A percentile compares a stretch with the other conserved stretches of the same genome.
phyloP scores from a whole-genome alignment of 2,888 invertebrate genomes.

The Hirtodrosophila duncani region DNA sequence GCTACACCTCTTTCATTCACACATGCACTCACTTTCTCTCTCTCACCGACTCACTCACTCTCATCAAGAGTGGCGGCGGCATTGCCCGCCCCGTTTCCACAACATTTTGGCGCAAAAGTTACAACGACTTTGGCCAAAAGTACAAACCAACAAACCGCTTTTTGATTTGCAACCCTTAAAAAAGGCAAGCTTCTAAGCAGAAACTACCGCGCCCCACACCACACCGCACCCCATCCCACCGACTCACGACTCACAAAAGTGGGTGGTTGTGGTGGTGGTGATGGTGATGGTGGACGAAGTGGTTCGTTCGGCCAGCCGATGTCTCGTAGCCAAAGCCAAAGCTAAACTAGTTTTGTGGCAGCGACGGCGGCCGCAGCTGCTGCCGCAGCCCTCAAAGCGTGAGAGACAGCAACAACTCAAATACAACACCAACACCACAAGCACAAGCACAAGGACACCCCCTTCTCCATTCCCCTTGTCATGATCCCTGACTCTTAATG shows the following conservation, averaged over 20 bases:
- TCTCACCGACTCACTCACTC: not conserved
- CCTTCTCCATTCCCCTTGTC: conserved; percentile 6
- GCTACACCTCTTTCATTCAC: not conserved
- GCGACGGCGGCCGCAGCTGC: conserved; percentile 49
- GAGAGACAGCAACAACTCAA: conserved; percentile 23
- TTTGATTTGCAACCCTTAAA: conserved; percentile 72
- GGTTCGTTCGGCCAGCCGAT: no score
- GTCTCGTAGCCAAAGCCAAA: conserved; percentile 57
- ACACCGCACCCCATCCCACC: conserved; percentile 56
- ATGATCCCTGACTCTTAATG: no score
- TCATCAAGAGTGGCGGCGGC: no score
- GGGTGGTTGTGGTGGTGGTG: conserved; percentile 24
- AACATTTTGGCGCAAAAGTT: conserved; percentile 41
- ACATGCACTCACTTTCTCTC: not conserved
- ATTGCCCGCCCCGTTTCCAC: not conserved
- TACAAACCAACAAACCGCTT: conserved; percentile 73
- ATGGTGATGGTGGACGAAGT: no score
- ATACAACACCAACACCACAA: conserved; percentile 7
- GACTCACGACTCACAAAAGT: conserved; percentile 59
- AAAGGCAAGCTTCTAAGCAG: conserved; percentile 22
- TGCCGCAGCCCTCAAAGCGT: conserved; percentile 30
- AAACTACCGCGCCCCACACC: conserved; percentile 16
- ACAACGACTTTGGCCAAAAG: conserved; percentile 71
- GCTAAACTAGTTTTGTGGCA: conserved; percentile 68
- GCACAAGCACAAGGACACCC: conserved; percentile 1